Base-by-base conservation (phyloP, 2,797 vertebrate species). In the Melanotaenia parkinsoni region DNA sequence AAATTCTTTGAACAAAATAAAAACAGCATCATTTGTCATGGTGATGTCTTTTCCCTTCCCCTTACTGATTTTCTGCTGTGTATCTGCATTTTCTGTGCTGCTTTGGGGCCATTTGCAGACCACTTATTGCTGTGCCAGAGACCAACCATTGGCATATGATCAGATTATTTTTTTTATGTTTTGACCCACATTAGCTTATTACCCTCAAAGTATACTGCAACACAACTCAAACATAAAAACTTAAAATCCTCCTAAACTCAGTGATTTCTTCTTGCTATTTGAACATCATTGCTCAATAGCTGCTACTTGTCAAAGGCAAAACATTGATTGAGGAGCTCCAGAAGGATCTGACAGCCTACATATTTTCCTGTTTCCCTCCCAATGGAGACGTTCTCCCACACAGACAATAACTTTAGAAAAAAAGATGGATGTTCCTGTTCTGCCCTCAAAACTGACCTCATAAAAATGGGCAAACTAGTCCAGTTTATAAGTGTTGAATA, bases 121-220 rank as follows among this genome's bases (percentile, higher is more conserved):
- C 70, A 43, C 30, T 45, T 20, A 43, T 18, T 45, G 40, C 58
- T 38, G 32, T 60, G 37, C 43, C 22, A 12, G 13, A 43, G 5
- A 40, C 38, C n/a, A 24, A 51, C 18, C 63, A 60, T 53, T 81
- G 72, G n/a, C 47, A 68, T 84, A 81, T 79, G 35, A 73, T 70
- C 24, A 64, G 45, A 63, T 37, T 63, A 43, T 53, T 75, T 74
- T 70, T 63, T 33, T 20, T 61, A 70, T 58, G n/a, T 64, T 57
- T 47, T 74, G 58, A 82, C 57, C 83, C 22, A 45, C 8, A 24
- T 66, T 62, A 24, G 14, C 40, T 72, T 32, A 71, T 72, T 57
- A 70, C 26, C 72, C 18, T 38, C 26, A 75, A 11, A 76, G 32
- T 51, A 54, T 1, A 22, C 26, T 18, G 51, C n/a, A 47, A 37